Percentiles rank a stretch among this genome's conserved stretches.
Conservation (phyloP, 2,888 invertebrate genomes). For the Netelia fuscicornis region DNA sequence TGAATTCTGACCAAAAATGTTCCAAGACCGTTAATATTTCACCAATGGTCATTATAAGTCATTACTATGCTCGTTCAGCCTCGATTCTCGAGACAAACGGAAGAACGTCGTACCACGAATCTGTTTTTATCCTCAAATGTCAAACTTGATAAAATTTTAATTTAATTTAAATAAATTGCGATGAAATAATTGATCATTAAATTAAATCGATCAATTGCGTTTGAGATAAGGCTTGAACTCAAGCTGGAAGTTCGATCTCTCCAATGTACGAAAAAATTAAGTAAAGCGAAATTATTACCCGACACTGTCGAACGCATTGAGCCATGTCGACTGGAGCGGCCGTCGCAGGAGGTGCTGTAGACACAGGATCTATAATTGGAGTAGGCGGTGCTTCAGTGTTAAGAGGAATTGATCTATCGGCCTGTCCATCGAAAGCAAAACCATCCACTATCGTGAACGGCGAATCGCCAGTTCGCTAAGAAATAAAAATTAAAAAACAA, state of each 20-base stretch:
- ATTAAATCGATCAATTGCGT: too few relatives aligned
- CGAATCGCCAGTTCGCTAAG: slow-evolving; percentile 1
- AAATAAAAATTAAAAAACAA: neutral
- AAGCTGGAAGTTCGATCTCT: too few relatives aligned
- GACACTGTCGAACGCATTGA: slow-evolving; percentile 55
- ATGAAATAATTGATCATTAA: neutral
- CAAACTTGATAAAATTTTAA: neutral
- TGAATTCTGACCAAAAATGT: too few relatives aligned
- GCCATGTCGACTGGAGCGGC: neutral
- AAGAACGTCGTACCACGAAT: too few relatives aligned
- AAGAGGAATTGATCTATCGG: slow-evolving; percentile 46
- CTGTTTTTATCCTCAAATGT: too few relatives aligned
- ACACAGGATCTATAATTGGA: neutral
- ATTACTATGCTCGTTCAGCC: too few relatives aligned
- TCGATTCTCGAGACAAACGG: too few relatives aligned
- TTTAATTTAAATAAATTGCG: neutral
- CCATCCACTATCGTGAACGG: slow-evolving; percentile 65
- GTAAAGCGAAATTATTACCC: slow-evolving; percentile 60
- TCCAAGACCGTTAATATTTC: too few relatives aligned
- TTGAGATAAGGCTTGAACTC: too few relatives aligned
- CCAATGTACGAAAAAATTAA: neutral
- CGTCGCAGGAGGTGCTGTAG: slow-evolving; percentile 6
- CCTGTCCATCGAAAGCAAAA: slow-evolving; percentile 75
- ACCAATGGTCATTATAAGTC: too few relatives aligned
- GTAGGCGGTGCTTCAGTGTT: slow-evolving; percentile 11